Conservation (phyloP, 2,797 vertebrate species). For the Cyclura pinguis region DNA sequence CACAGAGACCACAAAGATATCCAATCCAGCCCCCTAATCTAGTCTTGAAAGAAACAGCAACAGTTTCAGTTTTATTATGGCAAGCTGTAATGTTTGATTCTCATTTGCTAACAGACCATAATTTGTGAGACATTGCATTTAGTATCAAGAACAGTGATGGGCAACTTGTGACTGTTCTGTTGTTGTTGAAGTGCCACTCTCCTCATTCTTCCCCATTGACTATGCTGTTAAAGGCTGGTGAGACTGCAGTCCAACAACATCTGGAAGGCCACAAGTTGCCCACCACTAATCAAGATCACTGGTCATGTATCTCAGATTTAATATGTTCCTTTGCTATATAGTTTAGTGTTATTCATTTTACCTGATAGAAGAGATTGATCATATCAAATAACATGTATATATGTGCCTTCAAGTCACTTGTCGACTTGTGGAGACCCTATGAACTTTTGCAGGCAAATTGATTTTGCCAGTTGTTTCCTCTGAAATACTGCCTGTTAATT, state of each 20-base stretch:
- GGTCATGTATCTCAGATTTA: neutral
- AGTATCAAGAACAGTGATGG: neutral
- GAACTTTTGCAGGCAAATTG: too few relatives aligned
- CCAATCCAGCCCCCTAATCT: neutral
- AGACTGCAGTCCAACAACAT: neutral
- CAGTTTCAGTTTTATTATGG: neutral
- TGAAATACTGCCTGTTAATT: too few relatives aligned
- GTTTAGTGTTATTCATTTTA: neutral
- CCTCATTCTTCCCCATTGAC: neutral
- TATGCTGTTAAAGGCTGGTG: neutral
- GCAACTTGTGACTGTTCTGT: neutral
- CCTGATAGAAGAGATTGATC: neutral
- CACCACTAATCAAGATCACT: neutral
- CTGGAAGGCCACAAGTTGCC: neutral
- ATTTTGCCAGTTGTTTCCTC: too few relatives aligned
- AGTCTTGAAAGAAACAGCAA: neutral
- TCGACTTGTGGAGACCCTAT: too few relatives aligned
- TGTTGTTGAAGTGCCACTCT: neutral
- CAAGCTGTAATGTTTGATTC: neutral
- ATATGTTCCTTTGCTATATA: neutral
- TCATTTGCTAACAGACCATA: neutral
- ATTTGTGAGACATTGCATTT: neutral
- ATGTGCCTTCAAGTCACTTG: too few relatives aligned
- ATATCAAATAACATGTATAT: too few relatives aligned
- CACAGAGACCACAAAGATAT: too few relatives aligned